Evolutionary conservation across 2,113 vertebrate species (phyloP).

Genomic region (Dermatemys mawii): DNA sequence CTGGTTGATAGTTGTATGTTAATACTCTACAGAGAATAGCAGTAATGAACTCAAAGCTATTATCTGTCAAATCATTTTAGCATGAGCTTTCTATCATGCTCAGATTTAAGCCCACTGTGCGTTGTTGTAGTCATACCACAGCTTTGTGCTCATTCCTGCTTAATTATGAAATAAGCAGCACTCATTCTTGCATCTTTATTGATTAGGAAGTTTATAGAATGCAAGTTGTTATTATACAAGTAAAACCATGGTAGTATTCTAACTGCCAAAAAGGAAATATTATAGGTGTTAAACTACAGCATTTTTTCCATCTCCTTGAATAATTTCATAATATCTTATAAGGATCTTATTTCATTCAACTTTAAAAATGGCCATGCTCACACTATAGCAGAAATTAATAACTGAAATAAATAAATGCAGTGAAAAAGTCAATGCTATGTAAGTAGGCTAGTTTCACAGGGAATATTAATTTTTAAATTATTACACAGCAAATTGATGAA

Average conservation of each 20-base stretch:
- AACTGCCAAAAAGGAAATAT: constrained; percentile 9
- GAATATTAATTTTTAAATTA: background rate
- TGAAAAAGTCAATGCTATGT: background rate
- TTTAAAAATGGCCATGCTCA: background rate
- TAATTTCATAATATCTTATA: background rate
- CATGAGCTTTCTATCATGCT: background rate
- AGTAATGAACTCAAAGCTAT: background rate
- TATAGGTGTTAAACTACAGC: background rate
- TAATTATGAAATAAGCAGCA: background rate
- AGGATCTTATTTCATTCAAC: background rate
- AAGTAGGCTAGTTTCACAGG: background rate
- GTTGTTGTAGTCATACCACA: background rate
- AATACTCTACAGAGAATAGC: background rate
- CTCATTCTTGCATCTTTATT: background rate
- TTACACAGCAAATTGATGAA: background rate
- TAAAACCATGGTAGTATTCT: background rate
- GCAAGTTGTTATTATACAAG: background rate
- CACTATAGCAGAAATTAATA: background rate
- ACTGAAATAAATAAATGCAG: background rate
- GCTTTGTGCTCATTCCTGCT: background rate
- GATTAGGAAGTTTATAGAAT: background rate
- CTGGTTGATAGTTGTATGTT: background rate
- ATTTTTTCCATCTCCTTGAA: background rate
- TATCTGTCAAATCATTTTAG: background rate
- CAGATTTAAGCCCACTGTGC: background rate